Evolutionary conservation across 2,113 vertebrate genomes (phyloP).

Genomic region (Perca fluviatilis): DNA sequence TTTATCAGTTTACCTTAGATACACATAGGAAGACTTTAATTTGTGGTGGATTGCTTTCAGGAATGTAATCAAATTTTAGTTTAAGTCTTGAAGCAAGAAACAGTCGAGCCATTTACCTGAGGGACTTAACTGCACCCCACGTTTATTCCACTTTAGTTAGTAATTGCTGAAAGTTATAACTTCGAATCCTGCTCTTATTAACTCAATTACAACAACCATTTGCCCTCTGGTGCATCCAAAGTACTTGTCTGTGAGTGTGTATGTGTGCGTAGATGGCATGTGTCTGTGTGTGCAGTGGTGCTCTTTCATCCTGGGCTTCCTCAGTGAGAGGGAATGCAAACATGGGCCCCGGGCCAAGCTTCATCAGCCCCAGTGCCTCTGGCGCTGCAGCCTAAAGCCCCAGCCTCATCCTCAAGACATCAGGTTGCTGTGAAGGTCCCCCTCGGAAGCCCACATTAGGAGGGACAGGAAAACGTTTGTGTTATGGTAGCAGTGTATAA

Average conservation of each 20-base stretch:
- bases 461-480: slow-evolving; percentile 9
- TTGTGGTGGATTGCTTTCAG: slow-evolving; percentile 56
- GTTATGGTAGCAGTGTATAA: neutral
- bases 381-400: slow-evolving; percentile 38
- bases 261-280: slow-evolving; percentile 21
- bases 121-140: slow-evolving; percentile 1
- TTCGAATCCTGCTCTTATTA: slow-evolving; percentile 20
- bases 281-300: slow-evolving; percentile 81
- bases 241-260: slow-evolving; percentile 22
- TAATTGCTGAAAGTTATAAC: slow-evolving; percentile 19
- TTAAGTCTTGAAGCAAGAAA: slow-evolving; percentile 21
- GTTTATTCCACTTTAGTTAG: slow-evolving; percentile 13
- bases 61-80: slow-evolving; percentile 57
- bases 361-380: slow-evolving; percentile 63
- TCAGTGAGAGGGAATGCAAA: slow-evolving; percentile 95
- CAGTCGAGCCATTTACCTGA: slow-evolving; percentile 27
- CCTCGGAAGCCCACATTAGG: neutral
- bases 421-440: slow-evolving; percentile 45
- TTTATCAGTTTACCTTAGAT: slow-evolving; percentile 54
- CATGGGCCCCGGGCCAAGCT: slow-evolving; percentile 88
- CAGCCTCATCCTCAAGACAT: slow-evolving; percentile 43
- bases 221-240: slow-evolving; percentile 14
- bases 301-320: slow-evolving; percentile 93
- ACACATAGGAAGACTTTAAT: slow-evolving; percentile 63
- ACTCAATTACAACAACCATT: slow-evolving; percentile 24